phyloP scores from a whole-genome alignment of 2,113 vertebrate genomes.

The Ageneiosus marmoratus region DNA sequence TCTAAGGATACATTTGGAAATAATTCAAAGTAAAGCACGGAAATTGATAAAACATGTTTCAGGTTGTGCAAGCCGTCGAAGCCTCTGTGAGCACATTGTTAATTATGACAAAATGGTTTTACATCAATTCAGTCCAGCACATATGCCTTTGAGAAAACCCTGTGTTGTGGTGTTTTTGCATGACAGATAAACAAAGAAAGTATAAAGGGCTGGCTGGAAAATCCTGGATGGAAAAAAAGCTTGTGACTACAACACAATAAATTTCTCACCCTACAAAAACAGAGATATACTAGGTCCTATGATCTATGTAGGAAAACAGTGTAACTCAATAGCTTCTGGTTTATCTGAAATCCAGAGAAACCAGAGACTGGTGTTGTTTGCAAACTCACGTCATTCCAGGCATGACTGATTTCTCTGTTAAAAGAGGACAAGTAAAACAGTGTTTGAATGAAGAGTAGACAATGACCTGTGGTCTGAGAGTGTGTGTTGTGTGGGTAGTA shows the following conservation, averaged over 20 bases:
- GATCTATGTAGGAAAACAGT: neutral
- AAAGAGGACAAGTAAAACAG: conserved; percentile 42
- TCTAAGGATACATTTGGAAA: neutral
- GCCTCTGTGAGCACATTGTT: conserved; percentile 4
- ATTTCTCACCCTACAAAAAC: conserved; percentile 32
- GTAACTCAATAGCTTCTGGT: conserved; percentile 31
- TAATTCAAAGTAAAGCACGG: neutral
- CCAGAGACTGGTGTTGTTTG: conserved; percentile 3
- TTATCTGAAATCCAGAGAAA: conserved; percentile 42
- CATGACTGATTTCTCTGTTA: conserved; percentile 44
- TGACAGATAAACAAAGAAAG: conserved; percentile 13
- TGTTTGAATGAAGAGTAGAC: conserved; percentile 37
- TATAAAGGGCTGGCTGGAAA: conserved; percentile 7
- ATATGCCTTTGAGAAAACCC: conserved; percentile 38
- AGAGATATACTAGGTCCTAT: neutral
- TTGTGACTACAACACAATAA: conserved; percentile 40
- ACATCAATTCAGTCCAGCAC: conserved; percentile 17
- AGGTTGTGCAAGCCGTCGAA: conserved; percentile 4
- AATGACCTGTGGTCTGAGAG: conserved; percentile 42
- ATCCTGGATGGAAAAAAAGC: conserved; percentile 9
- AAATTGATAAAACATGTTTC: neutral
- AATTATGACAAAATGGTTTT: conserved; percentile 36
- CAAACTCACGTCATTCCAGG: conserved; percentile 33
- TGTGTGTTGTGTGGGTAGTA: conserved; percentile 43
- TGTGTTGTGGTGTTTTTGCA: conserved; percentile 5